phyloP scores from a whole-genome alignment of 2,888 invertebrate species.

The Galerucella pusilla region DNA sequence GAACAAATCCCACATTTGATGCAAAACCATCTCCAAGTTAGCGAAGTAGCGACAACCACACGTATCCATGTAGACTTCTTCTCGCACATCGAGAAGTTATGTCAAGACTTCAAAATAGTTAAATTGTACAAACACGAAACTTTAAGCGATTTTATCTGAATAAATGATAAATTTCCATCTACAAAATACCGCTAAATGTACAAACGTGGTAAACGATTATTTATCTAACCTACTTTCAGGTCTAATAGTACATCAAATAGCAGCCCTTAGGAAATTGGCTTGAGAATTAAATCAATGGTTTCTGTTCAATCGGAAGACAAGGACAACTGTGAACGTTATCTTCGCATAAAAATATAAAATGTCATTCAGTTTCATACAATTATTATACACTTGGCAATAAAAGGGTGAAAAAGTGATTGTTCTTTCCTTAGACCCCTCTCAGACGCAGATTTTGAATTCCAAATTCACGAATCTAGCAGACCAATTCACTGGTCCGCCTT shows the following conservation, averaged over 20 bases:
- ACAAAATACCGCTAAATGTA: background rate
- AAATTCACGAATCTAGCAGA: too few relatives aligned
- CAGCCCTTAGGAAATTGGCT: too few relatives aligned
- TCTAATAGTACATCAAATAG: background rate
- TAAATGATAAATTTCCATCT: background rate
- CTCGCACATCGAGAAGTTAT: constrained; percentile 14
- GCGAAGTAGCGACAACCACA: constrained; percentile 15
- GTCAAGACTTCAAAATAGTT: constrained; percentile 26
- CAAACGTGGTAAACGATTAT: background rate
- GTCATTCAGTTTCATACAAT: too few relatives aligned
- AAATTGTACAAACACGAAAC: constrained; percentile 14
- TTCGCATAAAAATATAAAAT: too few relatives aligned
- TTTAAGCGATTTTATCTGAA: background rate
- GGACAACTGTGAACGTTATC: too few relatives aligned
- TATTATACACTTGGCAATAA: too few relatives aligned
- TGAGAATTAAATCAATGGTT: too few relatives aligned
- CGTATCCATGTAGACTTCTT: constrained; percentile 16
- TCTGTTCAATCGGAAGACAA: too few relatives aligned
- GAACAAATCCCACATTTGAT: constrained; percentile 38
- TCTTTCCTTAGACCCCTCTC: too few relatives aligned
- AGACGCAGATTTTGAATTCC: too few relatives aligned
- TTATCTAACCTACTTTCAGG: background rate
- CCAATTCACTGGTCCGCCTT: too few relatives aligned
- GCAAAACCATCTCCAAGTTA: constrained; percentile 23
- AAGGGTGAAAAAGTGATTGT: too few relatives aligned